Evolutionary conservation across 2,888 invertebrate genomes (phyloP).

Genomic region (Isotomurus palustris): DNA sequence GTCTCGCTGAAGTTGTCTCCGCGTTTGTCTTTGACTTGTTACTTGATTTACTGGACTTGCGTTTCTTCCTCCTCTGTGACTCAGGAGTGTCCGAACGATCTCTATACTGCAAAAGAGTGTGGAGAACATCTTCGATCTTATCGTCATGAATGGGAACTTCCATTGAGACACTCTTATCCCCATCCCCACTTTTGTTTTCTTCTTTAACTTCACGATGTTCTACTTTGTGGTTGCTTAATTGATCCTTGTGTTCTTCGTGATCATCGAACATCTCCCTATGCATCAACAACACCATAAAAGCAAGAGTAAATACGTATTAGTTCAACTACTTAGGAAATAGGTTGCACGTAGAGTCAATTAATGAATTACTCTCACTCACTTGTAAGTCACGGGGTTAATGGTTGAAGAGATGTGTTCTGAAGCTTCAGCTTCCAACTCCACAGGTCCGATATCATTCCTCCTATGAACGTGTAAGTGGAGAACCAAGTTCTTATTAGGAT

Average conservation of each 20-base stretch:
- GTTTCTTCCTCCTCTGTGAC: too few species aligned
- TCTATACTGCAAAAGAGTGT: slow-evolving; percentile 40
- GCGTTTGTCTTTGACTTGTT: too few species aligned
- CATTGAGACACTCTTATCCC: slow-evolving; percentile 43
- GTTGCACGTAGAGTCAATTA: not conserved
- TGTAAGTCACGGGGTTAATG: slow-evolving; percentile 40
- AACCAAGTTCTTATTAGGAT: slow-evolving; percentile 42
- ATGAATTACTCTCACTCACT: slow-evolving; percentile 33
- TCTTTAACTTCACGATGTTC: not conserved
- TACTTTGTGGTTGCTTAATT: not conserved
- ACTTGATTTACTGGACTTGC: too few species aligned
- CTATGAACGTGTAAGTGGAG: slow-evolving; percentile 45
- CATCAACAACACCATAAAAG: not conserved
- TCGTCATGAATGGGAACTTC: slow-evolving; percentile 45
- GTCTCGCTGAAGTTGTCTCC: too few species aligned
- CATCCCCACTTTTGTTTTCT: slow-evolving; percentile 11
- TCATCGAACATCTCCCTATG: slow-evolving; percentile 12
- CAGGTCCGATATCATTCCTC: slow-evolving; percentile 28
- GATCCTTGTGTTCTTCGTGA: not conserved
- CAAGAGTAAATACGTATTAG: too few species aligned
- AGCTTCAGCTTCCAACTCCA: slow-evolving; percentile 34
- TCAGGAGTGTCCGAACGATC: too few species aligned
- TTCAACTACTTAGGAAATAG: not conserved
- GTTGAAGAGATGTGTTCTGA: slow-evolving; percentile 36
- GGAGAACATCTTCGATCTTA: slow-evolving; percentile 44